These are phyloP conservation scores for Lutraria lutraria DNA, from an alignment of 2,888 invertebrate genomes.

Conservation along the genomic window DNA sequence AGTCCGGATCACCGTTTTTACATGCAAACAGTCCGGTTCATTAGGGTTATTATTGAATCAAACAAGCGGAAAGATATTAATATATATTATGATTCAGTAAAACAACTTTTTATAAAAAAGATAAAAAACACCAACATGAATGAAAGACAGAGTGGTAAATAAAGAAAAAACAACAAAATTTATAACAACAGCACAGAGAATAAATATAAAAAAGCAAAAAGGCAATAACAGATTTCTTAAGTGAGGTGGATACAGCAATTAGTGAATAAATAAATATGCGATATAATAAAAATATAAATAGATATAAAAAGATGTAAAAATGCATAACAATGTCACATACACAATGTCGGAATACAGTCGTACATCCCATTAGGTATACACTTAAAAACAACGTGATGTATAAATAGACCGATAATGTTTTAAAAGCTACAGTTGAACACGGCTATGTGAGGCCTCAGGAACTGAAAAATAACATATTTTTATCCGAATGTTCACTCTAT, in stretches of 20 bases:
- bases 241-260: neutral
- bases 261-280: neutral
- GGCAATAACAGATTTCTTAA: neutral
- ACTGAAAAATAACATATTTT: too few species aligned
- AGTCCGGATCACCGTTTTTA: neutral
- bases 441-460: too few species aligned
- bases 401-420: too few species aligned
- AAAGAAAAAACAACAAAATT: neutral
- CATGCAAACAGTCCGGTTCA: neutral
- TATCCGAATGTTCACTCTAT: too few species aligned
- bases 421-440: too few species aligned
- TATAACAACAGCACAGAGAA: neutral
- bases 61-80: neutral
- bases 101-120: neutral
- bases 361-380: too few species aligned
- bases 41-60: neutral
- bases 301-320: neutral
- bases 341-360: too few species aligned
- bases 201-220: neutral
- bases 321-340: too few species aligned
- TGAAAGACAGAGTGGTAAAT: slow-evolving; percentile 1
- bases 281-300: neutral
- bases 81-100: neutral
- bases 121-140: neutral
- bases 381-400: too few species aligned